Percentiles rank a stretch among this genome's conserved stretches.
Conservation (phyloP, 2,888 invertebrate species). For the Drosophila sordidula region DNA sequence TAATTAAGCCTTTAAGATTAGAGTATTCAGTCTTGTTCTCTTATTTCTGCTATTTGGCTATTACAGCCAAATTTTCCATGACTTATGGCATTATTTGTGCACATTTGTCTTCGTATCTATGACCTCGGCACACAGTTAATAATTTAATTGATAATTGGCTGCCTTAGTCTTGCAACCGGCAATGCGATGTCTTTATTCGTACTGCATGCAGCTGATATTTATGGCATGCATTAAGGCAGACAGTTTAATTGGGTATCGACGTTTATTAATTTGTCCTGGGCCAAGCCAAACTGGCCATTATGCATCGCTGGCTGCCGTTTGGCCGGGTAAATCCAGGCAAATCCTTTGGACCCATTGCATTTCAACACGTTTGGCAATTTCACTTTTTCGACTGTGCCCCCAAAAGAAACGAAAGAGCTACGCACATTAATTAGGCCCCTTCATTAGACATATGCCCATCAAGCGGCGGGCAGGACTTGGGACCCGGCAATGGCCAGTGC, state of each 20-base stretch:
- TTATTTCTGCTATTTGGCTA: not conserved
- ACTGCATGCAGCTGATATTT: conserved; percentile 52
- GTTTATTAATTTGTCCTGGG: conserved; percentile 72
- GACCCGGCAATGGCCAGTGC: conserved; percentile 38
- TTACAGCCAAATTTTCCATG: conserved; percentile 6
- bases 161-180: conserved; percentile 16
- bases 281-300: conserved; percentile 23
- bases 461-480: conserved; percentile 28
- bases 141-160: conserved; percentile 69
- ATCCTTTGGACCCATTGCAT: conserved; percentile 41
- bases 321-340: conserved; percentile 4
- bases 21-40: not conserved
- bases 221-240: conserved; percentile 72
- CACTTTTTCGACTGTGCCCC: conserved; percentile 12
- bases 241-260: conserved; percentile 81
- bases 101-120: conserved; percentile 38
- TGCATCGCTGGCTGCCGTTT: conserved; percentile 10
- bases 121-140: conserved; percentile 20
- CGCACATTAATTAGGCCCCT: conserved; percentile 77
- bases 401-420: conserved; percentile 29
- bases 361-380: conserved; percentile 74
- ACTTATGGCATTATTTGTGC: conserved; percentile 25
- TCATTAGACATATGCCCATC: conserved; percentile 81
- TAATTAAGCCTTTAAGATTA: not conserved
- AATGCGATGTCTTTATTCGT: conserved; percentile 67